Conservation (phyloP, 2,113 vertebrate species). For the Ascaphus truei region DNA sequence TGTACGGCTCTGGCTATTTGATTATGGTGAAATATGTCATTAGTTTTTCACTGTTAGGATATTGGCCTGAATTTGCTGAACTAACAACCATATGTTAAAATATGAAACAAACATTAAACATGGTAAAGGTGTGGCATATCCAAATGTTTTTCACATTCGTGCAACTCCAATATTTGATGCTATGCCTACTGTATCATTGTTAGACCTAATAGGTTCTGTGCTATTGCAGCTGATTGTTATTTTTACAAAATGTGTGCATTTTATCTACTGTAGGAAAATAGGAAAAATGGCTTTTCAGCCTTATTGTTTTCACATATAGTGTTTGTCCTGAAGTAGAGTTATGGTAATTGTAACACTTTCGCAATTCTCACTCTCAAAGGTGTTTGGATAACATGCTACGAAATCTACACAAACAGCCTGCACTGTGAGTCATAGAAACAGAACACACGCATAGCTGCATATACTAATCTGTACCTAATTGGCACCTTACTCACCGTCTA, state of each 20-base stretch:
- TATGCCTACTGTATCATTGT: background rate
- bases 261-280: background rate
- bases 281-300: background rate
- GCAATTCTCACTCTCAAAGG: constrained; percentile 43
- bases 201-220: background rate
- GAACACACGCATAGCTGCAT: constrained; percentile 62
- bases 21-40: too few species aligned
- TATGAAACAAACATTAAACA: too few species aligned
- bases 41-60: too few species aligned
- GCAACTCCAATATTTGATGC: background rate
- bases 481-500: constrained; percentile 76
- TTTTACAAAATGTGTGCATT: background rate
- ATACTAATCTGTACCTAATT: constrained; percentile 67
- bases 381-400: constrained; percentile 48
- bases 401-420: constrained; percentile 60
- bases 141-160: constrained; percentile 15
- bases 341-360: constrained; percentile 40
- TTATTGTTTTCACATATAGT: background rate
- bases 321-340: constrained; percentile 9
- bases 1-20: too few species aligned
- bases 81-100: too few species aligned
- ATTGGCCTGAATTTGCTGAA: too few species aligned
- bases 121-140: background rate
- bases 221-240: too few species aligned
- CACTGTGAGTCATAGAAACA: constrained; percentile 60